These are phyloP conservation scores for Loxodonta africana DNA, from an alignment of 2,113 vertebrate genomes.

Conservation along the genomic window DNA sequence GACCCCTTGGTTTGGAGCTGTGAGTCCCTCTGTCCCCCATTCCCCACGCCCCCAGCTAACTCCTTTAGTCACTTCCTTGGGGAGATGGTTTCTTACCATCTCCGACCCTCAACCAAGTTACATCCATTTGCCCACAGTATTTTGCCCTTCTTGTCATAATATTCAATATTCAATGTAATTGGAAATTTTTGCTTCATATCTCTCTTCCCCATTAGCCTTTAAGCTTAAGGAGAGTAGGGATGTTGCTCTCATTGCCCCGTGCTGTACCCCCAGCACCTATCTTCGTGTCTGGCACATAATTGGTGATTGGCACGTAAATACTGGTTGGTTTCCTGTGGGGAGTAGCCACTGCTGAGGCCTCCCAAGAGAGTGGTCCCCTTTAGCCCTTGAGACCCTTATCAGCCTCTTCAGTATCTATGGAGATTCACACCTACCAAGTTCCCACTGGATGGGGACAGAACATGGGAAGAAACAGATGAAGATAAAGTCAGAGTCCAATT, in stretches of 20 bases:
- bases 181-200: not conserved
- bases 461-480: not conserved
- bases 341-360: not conserved
- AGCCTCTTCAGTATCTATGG: not conserved
- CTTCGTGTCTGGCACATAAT: not conserved
- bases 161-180: not conserved
- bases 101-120: not conserved
- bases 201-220: not conserved
- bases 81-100: not conserved
- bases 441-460: not conserved
- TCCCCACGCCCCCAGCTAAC: not conserved
- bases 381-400: not conserved
- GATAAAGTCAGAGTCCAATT: not conserved
- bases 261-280: not conserved
- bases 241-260: not conserved
- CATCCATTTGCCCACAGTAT: rapidly evolving
- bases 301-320: not conserved
- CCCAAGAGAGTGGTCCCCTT: not conserved
- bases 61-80: not conserved
- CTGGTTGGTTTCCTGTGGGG: not conserved
- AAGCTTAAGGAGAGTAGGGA: not conserved
- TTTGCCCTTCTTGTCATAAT: not conserved
- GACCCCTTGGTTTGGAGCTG: not conserved
- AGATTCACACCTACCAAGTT: not conserved
- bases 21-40: not conserved